phyloP scores from a whole-genome alignment of 2,113 vertebrate species.

The Megaceryle maxima region DNA sequence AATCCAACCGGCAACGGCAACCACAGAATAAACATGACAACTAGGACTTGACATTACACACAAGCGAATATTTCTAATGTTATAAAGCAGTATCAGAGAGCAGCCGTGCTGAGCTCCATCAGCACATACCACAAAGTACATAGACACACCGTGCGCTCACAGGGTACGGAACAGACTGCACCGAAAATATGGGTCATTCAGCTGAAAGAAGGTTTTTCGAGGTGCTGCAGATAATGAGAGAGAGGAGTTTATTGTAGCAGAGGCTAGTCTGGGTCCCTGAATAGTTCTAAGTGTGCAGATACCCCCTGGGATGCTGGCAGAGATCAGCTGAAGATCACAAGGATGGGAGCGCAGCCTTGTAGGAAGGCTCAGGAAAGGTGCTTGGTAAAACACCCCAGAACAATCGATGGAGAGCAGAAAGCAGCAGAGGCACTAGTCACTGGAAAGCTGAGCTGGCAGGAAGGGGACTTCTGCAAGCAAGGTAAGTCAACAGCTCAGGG shows the following conservation, averaged over 20 bases:
- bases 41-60: background rate
- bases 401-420: rapidly evolving
- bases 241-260: background rate
- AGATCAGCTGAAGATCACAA: background rate
- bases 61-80: slow-evolving; percentile 10
- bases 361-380: background rate
- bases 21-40: slow-evolving; percentile 44
- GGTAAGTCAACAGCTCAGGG: slow-evolving; percentile 4
- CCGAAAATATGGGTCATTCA: background rate
- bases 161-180: background rate
- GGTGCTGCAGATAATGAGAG: background rate
- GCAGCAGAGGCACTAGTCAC: background rate
- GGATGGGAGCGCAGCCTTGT: background rate
- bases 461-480: background rate
- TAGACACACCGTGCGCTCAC: background rate
- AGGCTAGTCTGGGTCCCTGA: background rate
- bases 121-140: slow-evolving; percentile 32
- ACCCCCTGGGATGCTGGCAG: background rate
- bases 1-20: background rate
- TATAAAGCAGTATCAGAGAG: slow-evolving; percentile 39
- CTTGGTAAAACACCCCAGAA: background rate
- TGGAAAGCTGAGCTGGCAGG: background rate
- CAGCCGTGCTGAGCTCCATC: background rate
- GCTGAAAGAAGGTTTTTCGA: background rate
- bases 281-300: background rate